Evolutionary conservation across 2,797 vertebrate species (phyloP).

Genomic region (Tauraco hartlaubi): DNA sequence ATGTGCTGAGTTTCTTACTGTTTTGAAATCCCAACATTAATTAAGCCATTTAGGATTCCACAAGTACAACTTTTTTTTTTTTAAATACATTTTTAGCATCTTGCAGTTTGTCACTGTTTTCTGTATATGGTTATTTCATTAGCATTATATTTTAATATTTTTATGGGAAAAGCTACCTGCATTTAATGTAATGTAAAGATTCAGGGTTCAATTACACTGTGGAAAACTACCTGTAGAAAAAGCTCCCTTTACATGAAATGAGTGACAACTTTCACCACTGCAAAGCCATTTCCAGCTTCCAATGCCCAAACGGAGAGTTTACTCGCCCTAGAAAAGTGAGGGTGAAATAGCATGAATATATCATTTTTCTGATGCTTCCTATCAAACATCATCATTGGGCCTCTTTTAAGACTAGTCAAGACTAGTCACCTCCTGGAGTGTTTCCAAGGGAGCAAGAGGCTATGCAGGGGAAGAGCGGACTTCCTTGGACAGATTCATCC

Average conservation of each 20-base stretch:
- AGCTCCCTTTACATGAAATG: neutral
- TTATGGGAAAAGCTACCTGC: neutral
- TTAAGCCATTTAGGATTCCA: neutral
- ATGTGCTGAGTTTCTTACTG: neutral
- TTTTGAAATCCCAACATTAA: neutral
- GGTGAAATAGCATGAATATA: neutral
- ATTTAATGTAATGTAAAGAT: neutral
- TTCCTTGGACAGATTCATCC: neutral
- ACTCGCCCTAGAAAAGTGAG: neutral
- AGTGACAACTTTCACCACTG: neutral
- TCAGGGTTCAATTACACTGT: neutral
- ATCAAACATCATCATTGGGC: neutral
- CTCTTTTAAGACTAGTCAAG: neutral
- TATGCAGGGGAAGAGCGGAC: neutral
- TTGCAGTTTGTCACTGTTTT: neutral
- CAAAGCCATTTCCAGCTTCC: neutral
- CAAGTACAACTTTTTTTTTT: neutral
- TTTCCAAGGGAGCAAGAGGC: neutral
- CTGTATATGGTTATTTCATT: neutral
- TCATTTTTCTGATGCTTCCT: neutral
- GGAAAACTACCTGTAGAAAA: neutral
- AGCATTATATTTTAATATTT: neutral
- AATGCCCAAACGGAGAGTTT: neutral
- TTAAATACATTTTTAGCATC: neutral
- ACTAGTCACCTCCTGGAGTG: neutral